A percentile compares a stretch with the other conserved stretches of the same genome.
phyloP scores from a whole-genome alignment of 2,888 invertebrate genomes.

The Aromia moschata region DNA sequence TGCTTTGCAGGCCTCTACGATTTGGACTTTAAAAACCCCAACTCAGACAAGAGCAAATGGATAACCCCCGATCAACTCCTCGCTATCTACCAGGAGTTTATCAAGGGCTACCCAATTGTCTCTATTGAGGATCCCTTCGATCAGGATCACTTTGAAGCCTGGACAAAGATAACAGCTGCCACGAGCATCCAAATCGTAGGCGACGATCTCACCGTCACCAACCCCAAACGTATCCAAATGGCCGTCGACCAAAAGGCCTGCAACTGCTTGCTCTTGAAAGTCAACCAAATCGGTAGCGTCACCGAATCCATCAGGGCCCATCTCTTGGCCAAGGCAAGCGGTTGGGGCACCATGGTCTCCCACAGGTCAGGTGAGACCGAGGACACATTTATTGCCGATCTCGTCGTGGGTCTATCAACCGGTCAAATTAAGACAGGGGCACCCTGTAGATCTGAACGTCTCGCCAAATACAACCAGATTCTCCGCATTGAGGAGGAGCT shows the following conservation, averaged over 20 bases:
- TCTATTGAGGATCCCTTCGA: slow-evolving; percentile 99
- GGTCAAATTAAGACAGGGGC: slow-evolving; percentile 99
- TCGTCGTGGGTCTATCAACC: slow-evolving; percentile 97
- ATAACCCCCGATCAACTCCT: slow-evolving; percentile 84
- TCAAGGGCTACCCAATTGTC: slow-evolving; percentile 91
- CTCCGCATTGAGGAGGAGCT: slow-evolving; percentile 98
- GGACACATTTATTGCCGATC: slow-evolving; percentile 98
- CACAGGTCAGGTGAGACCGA: slow-evolving; percentile 98
- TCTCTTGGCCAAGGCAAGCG: slow-evolving; percentile 83
- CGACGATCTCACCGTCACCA: slow-evolving; percentile 96
- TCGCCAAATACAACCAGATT: slow-evolving; percentile 99
- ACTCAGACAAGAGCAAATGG: slow-evolving; percentile 85
- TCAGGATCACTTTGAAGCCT: slow-evolving; percentile 98
- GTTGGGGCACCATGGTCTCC: slow-evolving; percentile 99
- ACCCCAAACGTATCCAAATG: slow-evolving; percentile 91
- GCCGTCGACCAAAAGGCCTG: slow-evolving; percentile 98
- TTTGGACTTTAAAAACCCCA: slow-evolving; percentile 97
- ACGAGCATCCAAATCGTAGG: slow-evolving; percentile 90
- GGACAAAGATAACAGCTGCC: slow-evolving; percentile 79
- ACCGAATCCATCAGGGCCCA: slow-evolving; percentile 98
- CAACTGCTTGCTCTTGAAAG: slow-evolving; percentile 96
- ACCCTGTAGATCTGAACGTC: slow-evolving; percentile 97
- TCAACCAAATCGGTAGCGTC: slow-evolving; percentile 97
- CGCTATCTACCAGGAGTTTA: slow-evolving; percentile 88
- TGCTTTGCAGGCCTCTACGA: slow-evolving; percentile 72